phyloP scores from a whole-genome alignment of 1,140 invertebrate genomes.

The Mylabris phalerata region DNA sequence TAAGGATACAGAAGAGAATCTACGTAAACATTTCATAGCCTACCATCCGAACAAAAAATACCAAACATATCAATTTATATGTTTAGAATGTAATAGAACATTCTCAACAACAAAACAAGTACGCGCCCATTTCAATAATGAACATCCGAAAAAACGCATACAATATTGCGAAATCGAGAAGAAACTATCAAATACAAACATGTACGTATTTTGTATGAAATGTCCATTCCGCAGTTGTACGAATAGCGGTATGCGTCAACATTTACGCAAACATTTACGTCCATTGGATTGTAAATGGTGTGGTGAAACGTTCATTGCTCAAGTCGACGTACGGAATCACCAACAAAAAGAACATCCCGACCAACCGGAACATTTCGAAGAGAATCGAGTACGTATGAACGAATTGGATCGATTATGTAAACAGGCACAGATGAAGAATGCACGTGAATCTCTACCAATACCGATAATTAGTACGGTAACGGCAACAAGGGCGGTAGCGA shows the following conservation, averaged over 20 bases:
- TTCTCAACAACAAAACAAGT: conserved; percentile 14
- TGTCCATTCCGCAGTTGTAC: conserved; percentile 15
- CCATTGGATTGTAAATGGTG: conserved; percentile 22
- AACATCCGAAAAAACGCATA: conserved; percentile 3
- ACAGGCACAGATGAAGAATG: not conserved
- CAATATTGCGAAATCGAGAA: conserved; percentile 9
- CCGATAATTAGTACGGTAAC: not conserved
- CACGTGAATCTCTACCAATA: not conserved
- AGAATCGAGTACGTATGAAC: not conserved
- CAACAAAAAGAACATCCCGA: conserved; percentile 10
- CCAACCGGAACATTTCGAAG: not conserved
- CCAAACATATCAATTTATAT: conserved; percentile 20
- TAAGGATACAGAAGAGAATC: conserved; percentile 14
- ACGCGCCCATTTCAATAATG: conserved; percentile 14
- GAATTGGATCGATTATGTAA: not conserved
- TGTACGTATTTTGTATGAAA: conserved; percentile 11
- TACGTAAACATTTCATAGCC: conserved; percentile 16
- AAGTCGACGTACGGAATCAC: conserved; percentile 3
- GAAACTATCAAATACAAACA: not conserved
- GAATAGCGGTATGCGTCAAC: conserved; percentile 13
- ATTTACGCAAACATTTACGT: conserved; percentile 22
- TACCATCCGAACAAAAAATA: not conserved
- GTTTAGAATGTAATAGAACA: conserved; percentile 12
- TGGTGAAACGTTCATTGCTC: conserved; percentile 11
- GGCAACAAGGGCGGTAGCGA: conserved; percentile 11